These are phyloP conservation scores for Mercenaria mercenaria DNA, from an alignment of 1,140 invertebrate species.

Conservation along the genomic window DNA sequence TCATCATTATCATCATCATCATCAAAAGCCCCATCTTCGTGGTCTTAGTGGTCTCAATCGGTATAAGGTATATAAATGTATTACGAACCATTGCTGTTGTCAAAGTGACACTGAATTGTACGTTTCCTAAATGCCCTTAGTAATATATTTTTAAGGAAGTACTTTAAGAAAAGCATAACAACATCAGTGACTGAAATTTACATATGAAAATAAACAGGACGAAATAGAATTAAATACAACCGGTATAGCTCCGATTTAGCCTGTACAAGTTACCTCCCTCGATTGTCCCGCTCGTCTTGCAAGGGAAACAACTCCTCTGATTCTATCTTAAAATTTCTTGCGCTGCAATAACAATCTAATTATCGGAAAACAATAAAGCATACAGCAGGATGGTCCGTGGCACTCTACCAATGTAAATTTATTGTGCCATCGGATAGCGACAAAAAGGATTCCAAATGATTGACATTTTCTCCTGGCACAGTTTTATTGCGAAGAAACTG, in stretches of 20 bases:
- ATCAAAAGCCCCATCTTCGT: too few relatives aligned
- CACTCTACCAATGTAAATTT: constrained; percentile 28
- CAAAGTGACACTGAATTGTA: too few relatives aligned
- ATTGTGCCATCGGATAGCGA: not conserved
- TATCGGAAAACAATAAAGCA: constrained; percentile 51
- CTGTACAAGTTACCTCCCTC: not conserved
- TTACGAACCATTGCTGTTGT: too few relatives aligned
- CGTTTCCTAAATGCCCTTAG: too few relatives aligned
- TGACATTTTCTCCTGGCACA: not conserved
- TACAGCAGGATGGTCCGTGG: not conserved
- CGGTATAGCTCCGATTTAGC: not conserved
- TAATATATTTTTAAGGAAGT: too few relatives aligned
- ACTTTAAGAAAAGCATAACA: too few relatives aligned
- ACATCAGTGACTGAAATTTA: too few relatives aligned
- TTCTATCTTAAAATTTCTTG: not conserved
- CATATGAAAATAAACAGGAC: too few relatives aligned
- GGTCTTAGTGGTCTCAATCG: too few relatives aligned
- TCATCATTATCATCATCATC: too few relatives aligned
- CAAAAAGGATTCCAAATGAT: not conserved
- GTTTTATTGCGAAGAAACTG: not conserved
- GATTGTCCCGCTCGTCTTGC: not conserved
- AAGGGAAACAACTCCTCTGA: constrained; percentile 32
- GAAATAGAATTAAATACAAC: too few relatives aligned
- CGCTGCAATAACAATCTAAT: constrained; percentile 17
- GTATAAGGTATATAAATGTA: too few relatives aligned